These are phyloP conservation scores for Laterallus jamaicensis DNA, from an alignment of 2,113 vertebrate species.

Conservation along the genomic window DNA sequence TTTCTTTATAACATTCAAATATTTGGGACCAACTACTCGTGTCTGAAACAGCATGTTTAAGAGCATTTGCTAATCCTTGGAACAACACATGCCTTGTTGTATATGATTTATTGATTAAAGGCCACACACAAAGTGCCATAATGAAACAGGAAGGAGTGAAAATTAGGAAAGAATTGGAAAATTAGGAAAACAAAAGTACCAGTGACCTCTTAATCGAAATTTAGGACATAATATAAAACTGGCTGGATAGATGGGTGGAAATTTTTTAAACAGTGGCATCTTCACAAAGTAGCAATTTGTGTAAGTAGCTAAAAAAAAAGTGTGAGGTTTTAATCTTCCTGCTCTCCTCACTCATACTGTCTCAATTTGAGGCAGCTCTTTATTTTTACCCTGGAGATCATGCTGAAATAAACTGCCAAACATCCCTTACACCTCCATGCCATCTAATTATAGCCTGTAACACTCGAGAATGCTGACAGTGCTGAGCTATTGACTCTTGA, in stretches of 20 bases:
- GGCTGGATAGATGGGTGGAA: not conserved
- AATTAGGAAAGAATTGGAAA: not conserved
- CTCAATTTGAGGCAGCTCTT: conserved; percentile 68
- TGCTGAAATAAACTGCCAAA: conserved; percentile 84
- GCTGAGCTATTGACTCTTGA: conserved; percentile 88
- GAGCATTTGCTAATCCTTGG: not conserved
- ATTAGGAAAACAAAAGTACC: not conserved
- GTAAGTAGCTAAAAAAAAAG: not conserved
- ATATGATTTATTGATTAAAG: not conserved
- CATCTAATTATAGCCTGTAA: conserved; percentile 88
- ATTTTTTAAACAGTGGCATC: not conserved
- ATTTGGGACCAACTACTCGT: not conserved
- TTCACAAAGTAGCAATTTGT: conserved; percentile 20
- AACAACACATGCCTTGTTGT: not conserved
- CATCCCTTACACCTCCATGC: conserved; percentile 81
- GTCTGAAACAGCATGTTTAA: not conserved
- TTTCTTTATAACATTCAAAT: not conserved
- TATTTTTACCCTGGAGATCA: conserved; percentile 76
- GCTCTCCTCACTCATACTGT: conserved; percentile 38
- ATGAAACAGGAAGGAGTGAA: not conserved
- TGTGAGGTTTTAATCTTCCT: conserved; percentile 47
- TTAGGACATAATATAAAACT: not conserved
- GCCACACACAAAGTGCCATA: not conserved
- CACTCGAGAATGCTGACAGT: conserved; percentile 80
- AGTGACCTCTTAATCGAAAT: not conserved